These are phyloP conservation scores for Polymixis flavicincta DNA, from an alignment of 2,888 invertebrate species.

Conservation along the genomic window DNA sequence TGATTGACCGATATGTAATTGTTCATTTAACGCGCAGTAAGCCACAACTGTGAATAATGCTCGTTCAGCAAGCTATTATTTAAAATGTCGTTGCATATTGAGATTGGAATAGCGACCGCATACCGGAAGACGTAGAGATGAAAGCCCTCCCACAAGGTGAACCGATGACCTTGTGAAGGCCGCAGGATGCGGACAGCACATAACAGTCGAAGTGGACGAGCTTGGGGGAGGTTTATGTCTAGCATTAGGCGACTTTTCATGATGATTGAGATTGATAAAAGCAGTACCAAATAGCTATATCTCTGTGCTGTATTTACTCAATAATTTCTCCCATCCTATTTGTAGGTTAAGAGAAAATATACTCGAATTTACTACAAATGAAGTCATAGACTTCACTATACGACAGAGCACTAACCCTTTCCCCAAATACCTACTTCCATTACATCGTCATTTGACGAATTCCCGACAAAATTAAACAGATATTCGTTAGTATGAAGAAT, in stretches of 20 bases:
- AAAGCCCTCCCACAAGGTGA: too few species aligned
- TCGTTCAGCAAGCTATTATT: background rate
- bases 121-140: too few species aligned
- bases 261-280: background rate
- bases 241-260: too few species aligned
- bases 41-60: background rate
- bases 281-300: background rate
- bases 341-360: background rate
- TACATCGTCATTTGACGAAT: slow-evolving; percentile 28
- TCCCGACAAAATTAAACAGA: slow-evolving; percentile 52
- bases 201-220: too few species aligned
- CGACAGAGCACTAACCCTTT: background rate
- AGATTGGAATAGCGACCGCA: background rate
- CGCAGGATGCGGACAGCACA: too few species aligned
- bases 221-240: too few species aligned
- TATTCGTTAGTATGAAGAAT: slow-evolving; percentile 47
- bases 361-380: background rate
- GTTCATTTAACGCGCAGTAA: background rate
- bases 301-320: too few species aligned
- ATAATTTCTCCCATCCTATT: too few species aligned
- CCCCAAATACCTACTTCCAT: background rate
- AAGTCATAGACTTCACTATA: background rate
- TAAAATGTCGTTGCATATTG: background rate
- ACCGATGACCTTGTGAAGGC: too few species aligned
- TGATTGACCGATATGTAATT: background rate